phyloP scores from a whole-genome alignment of 2,113 vertebrate species.

The Oriolus oriolus region DNA sequence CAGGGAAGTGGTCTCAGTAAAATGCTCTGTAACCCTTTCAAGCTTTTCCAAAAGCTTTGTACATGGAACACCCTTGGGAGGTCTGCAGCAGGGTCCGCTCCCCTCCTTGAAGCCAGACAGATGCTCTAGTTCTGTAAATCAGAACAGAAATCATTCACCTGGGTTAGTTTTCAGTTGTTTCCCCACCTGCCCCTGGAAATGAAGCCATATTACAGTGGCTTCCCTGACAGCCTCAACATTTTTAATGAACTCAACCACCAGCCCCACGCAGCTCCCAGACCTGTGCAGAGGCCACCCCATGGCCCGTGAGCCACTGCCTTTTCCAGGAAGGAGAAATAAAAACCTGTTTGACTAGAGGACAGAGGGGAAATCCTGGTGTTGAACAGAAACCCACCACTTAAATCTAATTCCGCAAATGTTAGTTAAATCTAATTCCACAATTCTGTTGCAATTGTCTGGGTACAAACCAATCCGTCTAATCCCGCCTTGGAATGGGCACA shows the following conservation, averaged over 20 bases:
- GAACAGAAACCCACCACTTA: background rate
- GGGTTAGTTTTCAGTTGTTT: background rate
- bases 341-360: background rate
- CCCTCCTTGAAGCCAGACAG: background rate
- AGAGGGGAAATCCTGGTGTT: background rate
- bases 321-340: background rate
- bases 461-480: constrained; percentile 61
- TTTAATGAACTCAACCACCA: background rate
- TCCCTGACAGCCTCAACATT: background rate
- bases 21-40: background rate
- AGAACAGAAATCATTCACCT: background rate
- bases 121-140: background rate
- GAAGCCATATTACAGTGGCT: rapidly evolving
- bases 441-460: background rate
- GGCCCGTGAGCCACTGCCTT: background rate
- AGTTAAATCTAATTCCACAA: background rate
- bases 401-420: constrained; percentile 14
- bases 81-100: background rate
- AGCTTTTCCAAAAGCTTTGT: background rate
- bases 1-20: background rate
- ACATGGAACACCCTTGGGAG: background rate
- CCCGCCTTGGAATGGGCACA: constrained; percentile 54
- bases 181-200: background rate
- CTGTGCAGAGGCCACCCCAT: background rate
- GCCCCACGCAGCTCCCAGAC: background rate